A percentile compares a stretch with the other conserved stretches of the same genome.
Evolutionary conservation across 2,888 invertebrate species (phyloP).

Genomic region (Clostera curtula): DNA sequence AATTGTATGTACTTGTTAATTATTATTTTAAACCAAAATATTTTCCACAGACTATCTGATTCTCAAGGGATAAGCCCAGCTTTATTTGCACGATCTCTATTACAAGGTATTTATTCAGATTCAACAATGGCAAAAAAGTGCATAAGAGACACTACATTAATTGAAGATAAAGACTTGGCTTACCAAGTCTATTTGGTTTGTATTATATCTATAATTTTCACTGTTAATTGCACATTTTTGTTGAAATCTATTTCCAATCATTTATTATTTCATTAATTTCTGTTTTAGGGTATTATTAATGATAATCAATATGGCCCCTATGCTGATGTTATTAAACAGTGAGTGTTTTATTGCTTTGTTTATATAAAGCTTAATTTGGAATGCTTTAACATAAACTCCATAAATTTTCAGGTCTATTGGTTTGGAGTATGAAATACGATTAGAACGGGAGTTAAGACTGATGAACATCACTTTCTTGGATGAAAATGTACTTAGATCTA

Average conservation of each 20-base stretch:
- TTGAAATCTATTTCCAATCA: neutral
- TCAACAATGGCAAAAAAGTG: constrained; percentile 66
- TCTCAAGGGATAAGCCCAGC: constrained; percentile 61
- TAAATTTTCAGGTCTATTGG: constrained; percentile 81
- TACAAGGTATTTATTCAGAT: constrained; percentile 61
- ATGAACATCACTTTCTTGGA: constrained; percentile 74
- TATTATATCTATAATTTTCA: constrained; percentile 3
- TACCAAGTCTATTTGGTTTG: constrained; percentile 84
- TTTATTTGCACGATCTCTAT: constrained; percentile 57
- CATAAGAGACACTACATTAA: constrained; percentile 82
- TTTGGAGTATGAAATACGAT: constrained; percentile 87
- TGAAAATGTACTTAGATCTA: constrained; percentile 85
- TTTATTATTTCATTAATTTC: constrained; percentile 3
- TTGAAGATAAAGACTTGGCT: constrained; percentile 81
- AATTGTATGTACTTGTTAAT: too few species aligned
- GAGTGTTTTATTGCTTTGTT: constrained; percentile 37
- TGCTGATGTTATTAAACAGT: constrained; percentile 86
- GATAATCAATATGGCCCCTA: constrained; percentile 91
- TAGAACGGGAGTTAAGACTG: constrained; percentile 76
- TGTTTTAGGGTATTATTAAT: constrained; percentile 82
- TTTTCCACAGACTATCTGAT: constrained; percentile 46
- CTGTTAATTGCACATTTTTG: neutral
- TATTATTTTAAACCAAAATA: constrained; percentile 10
- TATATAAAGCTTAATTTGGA: constrained; percentile 1
- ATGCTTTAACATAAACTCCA: neutral